Conservation (phyloP, 1,140 invertebrate species). For the Octopus bimaculoides region DNA sequence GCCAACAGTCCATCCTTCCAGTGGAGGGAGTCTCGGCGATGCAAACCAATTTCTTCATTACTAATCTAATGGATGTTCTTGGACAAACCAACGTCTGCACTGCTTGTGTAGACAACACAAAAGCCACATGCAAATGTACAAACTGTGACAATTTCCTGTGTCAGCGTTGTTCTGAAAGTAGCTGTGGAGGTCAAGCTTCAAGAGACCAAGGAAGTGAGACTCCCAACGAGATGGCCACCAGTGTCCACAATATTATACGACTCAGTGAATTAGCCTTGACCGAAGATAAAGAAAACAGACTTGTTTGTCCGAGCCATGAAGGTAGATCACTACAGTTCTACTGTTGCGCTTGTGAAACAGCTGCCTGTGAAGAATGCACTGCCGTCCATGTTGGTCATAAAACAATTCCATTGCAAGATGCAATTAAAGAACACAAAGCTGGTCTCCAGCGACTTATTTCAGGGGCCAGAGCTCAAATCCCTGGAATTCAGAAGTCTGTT, state of each 20-base stretch:
- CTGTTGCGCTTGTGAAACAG: conserved; percentile 62
- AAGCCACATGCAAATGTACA: conserved; percentile 50
- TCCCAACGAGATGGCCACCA: conserved; percentile 19
- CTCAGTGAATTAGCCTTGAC: conserved; percentile 28
- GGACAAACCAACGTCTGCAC: conserved; percentile 43
- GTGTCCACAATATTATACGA: conserved; percentile 31
- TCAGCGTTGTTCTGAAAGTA: conserved; percentile 41
- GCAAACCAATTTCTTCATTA: conserved; percentile 60
- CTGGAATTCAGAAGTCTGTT: conserved; percentile 57
- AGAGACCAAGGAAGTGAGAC: conserved; percentile 24
- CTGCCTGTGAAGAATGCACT: conserved; percentile 61
- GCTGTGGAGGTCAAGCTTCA: conserved; percentile 30
- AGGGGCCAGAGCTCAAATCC: conserved; percentile 56
- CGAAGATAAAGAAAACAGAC: conserved; percentile 26
- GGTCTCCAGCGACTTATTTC: conserved; percentile 54
- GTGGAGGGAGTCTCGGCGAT: conserved; percentile 60
- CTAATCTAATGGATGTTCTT: conserved; percentile 57
- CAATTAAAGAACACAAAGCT: conserved; percentile 58
- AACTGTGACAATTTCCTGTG: conserved; percentile 54
- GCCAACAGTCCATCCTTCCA: conserved; percentile 62
- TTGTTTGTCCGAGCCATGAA: conserved; percentile 55
- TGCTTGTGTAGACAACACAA: conserved; percentile 38
- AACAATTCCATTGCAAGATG: conserved; percentile 58
- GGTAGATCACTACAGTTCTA: conserved; percentile 60
- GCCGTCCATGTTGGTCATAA: conserved; percentile 60